Conservation (phyloP, 2,888 invertebrate genomes). For the Acleris holmiana region DNA sequence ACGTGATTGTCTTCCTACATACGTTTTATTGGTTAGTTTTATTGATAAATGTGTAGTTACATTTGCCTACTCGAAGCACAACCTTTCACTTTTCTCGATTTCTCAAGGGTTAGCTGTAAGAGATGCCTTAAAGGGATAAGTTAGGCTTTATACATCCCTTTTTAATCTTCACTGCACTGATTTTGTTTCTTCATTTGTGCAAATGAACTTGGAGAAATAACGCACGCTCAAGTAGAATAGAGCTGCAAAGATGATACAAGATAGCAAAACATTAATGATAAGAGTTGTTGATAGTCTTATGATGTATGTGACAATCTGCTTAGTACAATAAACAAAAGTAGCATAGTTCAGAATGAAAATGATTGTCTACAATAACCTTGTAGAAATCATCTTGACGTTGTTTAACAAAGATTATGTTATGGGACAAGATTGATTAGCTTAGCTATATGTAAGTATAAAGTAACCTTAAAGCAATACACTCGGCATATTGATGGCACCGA, state of each 20-base stretch:
- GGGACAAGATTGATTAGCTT: constrained; percentile 32
- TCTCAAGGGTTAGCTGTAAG: too few relatives aligned
- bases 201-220: background rate
- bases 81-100: too few relatives aligned
- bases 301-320: background rate
- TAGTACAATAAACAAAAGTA: constrained; percentile 10
- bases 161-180: too few relatives aligned
- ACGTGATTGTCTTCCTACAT: too few relatives aligned
- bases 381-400: constrained; percentile 11
- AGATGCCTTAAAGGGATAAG: too few relatives aligned
- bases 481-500: constrained; percentile 43
- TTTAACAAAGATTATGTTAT: constrained; percentile 18
- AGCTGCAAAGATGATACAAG: constrained; percentile 1
- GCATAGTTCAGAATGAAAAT: constrained; percentile 18
- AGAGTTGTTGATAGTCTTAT: constrained; percentile 1
- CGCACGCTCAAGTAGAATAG: background rate
- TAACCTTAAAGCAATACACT: constrained; percentile 14
- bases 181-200: too few relatives aligned
- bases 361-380: constrained; percentile 14
- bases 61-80: too few relatives aligned
- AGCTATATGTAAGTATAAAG: constrained; percentile 11
- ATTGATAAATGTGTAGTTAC: too few relatives aligned
- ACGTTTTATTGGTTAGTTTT: too few relatives aligned
- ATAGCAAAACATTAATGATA: constrained; percentile 12
- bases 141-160: too few relatives aligned